These are phyloP conservation scores for Colinus virginianus DNA, from an alignment of 2,113 vertebrate species.

Conservation along the genomic window DNA sequence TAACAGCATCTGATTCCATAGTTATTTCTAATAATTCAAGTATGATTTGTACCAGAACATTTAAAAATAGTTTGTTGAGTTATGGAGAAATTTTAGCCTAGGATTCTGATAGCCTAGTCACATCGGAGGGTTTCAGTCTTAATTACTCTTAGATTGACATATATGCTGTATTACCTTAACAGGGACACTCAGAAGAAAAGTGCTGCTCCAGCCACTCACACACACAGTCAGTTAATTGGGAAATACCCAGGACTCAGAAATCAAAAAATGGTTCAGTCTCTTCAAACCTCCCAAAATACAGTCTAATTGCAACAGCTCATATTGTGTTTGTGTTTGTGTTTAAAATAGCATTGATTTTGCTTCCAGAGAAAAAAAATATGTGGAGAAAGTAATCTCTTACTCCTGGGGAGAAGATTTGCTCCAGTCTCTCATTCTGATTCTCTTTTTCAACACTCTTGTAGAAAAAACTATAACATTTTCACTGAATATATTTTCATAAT, in stretches of 20 bases:
- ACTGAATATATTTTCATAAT: background rate
- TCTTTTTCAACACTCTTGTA: background rate
- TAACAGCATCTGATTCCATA: background rate
- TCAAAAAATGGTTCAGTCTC: background rate
- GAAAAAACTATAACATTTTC: background rate
- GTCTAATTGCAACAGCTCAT: background rate
- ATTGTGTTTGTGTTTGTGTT: background rate
- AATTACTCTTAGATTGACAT: background rate
- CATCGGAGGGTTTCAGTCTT: background rate
- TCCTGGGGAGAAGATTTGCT: background rate
- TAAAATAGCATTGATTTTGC: background rate
- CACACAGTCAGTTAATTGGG: background rate
- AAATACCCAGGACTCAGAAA: background rate
- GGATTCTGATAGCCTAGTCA: background rate
- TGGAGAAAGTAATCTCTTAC: background rate
- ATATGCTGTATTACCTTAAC: background rate
- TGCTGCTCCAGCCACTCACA: rapidly evolving
- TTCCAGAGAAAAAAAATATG: background rate
- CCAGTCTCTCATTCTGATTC: background rate
- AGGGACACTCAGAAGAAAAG: background rate
- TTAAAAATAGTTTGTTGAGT: background rate
- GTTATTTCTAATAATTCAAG: background rate
- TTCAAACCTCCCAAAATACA: background rate
- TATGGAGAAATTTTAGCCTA: background rate
- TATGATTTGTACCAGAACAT: background rate